These are phyloP conservation scores for Dunckerocampus dactyliophorus DNA, from an alignment of 2,113 vertebrate species.

Conservation along the genomic window DNA sequence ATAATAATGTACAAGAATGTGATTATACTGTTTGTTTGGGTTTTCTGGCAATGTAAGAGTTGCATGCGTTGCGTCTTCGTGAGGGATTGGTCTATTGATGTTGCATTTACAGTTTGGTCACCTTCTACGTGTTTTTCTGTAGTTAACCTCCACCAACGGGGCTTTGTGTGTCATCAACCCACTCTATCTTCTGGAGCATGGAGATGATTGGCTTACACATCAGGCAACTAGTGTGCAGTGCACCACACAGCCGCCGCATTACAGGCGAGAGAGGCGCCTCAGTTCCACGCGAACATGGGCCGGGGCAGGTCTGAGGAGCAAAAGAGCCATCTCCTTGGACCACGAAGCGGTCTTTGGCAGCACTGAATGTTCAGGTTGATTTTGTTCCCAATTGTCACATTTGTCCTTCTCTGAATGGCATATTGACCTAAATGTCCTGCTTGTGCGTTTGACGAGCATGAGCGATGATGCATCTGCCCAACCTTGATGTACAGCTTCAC, in stretches of 20 bases:
- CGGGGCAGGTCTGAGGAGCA: constrained; percentile 50
- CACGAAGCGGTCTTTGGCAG: constrained; percentile 23
- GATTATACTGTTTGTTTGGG: neutral
- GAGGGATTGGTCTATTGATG: neutral
- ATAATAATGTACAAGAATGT: too few species aligned
- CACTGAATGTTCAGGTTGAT: constrained; percentile 39
- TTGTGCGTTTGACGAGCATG: too few species aligned
- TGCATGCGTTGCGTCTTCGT: neutral
- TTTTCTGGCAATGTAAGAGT: neutral
- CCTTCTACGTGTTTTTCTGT: constrained; percentile 3
- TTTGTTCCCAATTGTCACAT: too few species aligned
- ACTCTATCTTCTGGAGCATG: constrained; percentile 79
- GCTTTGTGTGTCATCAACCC: constrained; percentile 82
- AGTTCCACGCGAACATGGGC: constrained; percentile 60
- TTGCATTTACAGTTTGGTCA: neutral
- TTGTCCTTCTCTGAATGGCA: too few species aligned
- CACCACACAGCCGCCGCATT: neutral
- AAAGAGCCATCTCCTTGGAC: constrained; percentile 59
- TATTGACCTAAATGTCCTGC: too few species aligned
- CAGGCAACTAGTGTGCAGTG: neutral
- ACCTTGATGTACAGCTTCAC: too few species aligned
- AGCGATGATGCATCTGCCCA: too few species aligned
- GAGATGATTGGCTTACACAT: constrained; percentile 59
- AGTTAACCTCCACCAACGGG: constrained; percentile 63
- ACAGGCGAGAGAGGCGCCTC: constrained; percentile 45